Evolutionary conservation across 2,888 invertebrate genomes (phyloP), one percentile per base, ranked within the genome.

Genomic region (Liopterus haemorrhoidalis): DNA sequence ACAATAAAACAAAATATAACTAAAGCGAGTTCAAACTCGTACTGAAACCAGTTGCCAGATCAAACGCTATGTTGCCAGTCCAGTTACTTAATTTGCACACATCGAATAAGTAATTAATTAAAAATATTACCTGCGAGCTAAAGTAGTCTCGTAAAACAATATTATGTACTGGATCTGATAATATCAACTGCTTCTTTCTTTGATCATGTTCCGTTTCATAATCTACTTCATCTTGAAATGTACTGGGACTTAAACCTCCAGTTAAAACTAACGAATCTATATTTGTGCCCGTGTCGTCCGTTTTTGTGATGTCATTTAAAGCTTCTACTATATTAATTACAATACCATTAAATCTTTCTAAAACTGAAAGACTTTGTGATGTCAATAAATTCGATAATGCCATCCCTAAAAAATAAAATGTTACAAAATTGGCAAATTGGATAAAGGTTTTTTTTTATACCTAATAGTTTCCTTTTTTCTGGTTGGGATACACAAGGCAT

Each of bases 381-480:
- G 85, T 79, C 46, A 88, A 69, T 35, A 85, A 65, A 36, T 80
- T 81, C 5, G 77, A 78, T 27, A 86, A 67, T n/a, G 82, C 83
- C 66, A 73, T 56, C 47, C 61, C 68, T 65, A 51, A 32, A 55
- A 54, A 11, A 11, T 2, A 18, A 48, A 5, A n/a, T 18, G 32
- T 11, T 32, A 12, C 11, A 15, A 48, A n/a, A 19, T 21, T 45
- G 21, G 16, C 12, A 12, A n/a, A 8, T 11, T 9, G 20, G 27
- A 15, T 6, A 12, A 47, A 11, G 16, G 24, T 14, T 16, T n/a
- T 19, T 15, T 46, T 71, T 75, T 65, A 78, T 66, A 68, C 84
- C 84, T 52, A 89, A 76, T 20, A 94, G 73, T 67, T 95, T 95
- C 59, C 85, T 78, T 65, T 85, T 78, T 59, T 90, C 88, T 5